Conservation (phyloP, 1,140 invertebrate genomes). For the Trichoplusia ni region DNA sequence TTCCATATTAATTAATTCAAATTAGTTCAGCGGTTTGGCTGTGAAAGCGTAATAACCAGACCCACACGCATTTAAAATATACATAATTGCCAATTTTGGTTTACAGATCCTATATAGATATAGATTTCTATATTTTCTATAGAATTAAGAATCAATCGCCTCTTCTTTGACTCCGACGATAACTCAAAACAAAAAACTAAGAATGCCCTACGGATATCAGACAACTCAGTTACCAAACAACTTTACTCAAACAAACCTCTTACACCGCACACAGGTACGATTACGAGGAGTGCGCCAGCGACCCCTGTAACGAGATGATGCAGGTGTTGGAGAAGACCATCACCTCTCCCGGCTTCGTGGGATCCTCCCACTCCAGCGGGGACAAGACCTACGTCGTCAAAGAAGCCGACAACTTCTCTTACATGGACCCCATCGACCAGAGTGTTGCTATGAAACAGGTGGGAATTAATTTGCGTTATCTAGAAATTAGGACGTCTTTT, state of each 20-base stretch:
- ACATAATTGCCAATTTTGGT: too few species aligned
- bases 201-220: too few species aligned
- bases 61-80: too few species aligned
- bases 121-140: too few species aligned
- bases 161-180: too few species aligned
- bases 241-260: not conserved
- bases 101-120: too few species aligned
- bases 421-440: slow-evolving; percentile 96
- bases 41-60: too few species aligned
- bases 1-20: too few species aligned
- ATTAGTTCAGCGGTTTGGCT: too few species aligned
- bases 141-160: too few species aligned
- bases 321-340: slow-evolving; percentile 87
- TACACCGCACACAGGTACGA: slow-evolving; percentile 88
- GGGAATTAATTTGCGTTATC: not conserved
- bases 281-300: slow-evolving; percentile 96
- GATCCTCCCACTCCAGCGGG: slow-evolving; percentile 83
- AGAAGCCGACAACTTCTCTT: slow-evolving; percentile 94
- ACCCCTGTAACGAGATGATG: slow-evolving; percentile 95
- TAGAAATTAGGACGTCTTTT: not conserved
- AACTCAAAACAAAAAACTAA: too few species aligned
- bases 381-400: slow-evolving; percentile 89
- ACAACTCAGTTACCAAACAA: not conserved
- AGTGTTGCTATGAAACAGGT: slow-evolving; percentile 96
- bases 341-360: slow-evolving; percentile 84